Evolutionary conservation across 2,888 invertebrate species (phyloP), one percentile per base, ranked within the genome.

Genomic region (Lampropteryx suffumata): DNA sequence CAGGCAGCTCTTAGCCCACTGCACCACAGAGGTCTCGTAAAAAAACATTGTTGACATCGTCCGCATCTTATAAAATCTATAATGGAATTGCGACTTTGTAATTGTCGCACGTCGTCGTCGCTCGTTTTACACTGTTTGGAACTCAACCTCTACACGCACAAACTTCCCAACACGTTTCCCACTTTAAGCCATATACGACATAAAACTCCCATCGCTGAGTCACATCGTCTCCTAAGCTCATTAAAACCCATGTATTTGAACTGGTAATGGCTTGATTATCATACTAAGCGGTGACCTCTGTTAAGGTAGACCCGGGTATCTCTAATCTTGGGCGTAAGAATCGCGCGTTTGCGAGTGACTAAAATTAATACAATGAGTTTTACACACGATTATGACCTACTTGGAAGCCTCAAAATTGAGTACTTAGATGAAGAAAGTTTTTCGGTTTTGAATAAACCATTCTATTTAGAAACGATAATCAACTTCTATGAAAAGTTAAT

Each of bases 261-360:
- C 72, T 68, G 67, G 71, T 71, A 79, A 82, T 76, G 73, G 65
- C 71, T 75, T 76, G 73, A 84, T 84, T 84, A 84, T 76, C 83
- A 84, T 84, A 82, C 74, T 79, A 82, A 80, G 73, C 67, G 73
- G 65, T 70, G 67, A 69, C 73, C 77, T 69, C 65, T 49, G 62
- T 80, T 78, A 75, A 72, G 73, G 73, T 69, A 71, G 69, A 70
- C 67, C 67, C 51, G 62, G 41, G 47, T 50, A 34, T 52, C 49
- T 47, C 35, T 29, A 44, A 55, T 61, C 61, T 55, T 53, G 40
- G 17, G 30, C 45, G 43, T 32, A 34, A 26, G 30, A 37, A 32
- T 43, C 32, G 37, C 42, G 49, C 42, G 41, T 36, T 29, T n/a
- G 50, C 17, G 35, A 33, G 29, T 26, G 27, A 43, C 27, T 33